A percentile compares a stretch with the other conserved stretches of the same genome.
These are phyloP conservation scores for Chloroceryle inda DNA, from an alignment of 2,797 vertebrate genomes.

Conservation along the genomic window DNA sequence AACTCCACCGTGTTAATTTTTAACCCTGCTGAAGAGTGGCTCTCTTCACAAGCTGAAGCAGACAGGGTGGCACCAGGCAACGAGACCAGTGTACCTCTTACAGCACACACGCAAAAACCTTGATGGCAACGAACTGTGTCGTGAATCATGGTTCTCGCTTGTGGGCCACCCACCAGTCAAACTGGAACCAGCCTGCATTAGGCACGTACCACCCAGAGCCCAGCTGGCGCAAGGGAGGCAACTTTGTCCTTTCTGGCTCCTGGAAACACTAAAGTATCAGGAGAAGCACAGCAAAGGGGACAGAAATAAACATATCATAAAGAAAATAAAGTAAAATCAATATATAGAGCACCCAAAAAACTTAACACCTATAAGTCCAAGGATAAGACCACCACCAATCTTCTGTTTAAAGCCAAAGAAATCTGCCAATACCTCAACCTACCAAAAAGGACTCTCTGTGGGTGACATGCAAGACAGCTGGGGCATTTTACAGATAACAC, in stretches of 20 bases:
- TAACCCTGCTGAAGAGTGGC: background rate
- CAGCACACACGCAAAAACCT: background rate
- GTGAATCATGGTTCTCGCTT: accelerated
- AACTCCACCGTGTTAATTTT: background rate
- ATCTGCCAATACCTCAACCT: background rate
- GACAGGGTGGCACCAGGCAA: background rate
- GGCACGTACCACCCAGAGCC: background rate
- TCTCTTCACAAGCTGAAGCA: background rate
- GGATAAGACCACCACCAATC: background rate
- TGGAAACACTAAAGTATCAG: background rate
- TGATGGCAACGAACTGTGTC: background rate
- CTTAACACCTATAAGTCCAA: background rate
- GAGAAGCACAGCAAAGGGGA: background rate
- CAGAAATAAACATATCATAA: background rate
- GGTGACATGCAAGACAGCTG: background rate
- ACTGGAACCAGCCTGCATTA: accelerated
- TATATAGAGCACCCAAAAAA: background rate
- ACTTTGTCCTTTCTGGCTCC: background rate
- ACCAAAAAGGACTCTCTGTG: background rate
- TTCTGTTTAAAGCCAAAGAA: background rate
- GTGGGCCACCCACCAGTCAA: accelerated
- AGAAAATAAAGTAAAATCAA: background rate
- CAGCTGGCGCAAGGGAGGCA: accelerated
- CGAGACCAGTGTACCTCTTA: background rate
- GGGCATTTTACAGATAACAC: background rate